Conservation (phyloP, 2,113 vertebrate genomes). For the Pteropus alecto region DNA sequence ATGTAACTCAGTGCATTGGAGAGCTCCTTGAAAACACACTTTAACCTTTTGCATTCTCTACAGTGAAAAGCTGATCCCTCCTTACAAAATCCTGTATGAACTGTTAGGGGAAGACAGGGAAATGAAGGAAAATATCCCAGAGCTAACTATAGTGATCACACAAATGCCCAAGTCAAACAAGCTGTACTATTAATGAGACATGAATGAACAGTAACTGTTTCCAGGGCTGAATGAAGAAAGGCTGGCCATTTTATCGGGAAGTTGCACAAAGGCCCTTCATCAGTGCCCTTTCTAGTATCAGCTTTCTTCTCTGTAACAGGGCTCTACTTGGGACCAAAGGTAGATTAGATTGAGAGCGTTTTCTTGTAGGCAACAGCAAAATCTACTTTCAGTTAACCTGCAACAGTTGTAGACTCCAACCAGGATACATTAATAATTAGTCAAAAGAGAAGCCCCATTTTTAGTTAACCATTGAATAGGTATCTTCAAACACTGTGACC, state of each 20-base stretch:
- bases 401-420: neutral
- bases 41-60: neutral
- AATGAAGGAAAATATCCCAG: neutral
- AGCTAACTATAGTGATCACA: neutral
- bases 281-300: neutral
- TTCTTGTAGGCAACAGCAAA: neutral
- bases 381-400: slow-evolving; percentile 18
- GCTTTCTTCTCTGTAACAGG: neutral
- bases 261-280: neutral
- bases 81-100: neutral
- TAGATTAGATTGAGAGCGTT: neutral
- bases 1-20: neutral
- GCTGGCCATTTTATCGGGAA: neutral
- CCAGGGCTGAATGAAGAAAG: neutral
- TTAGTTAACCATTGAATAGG: slow-evolving; percentile 32
- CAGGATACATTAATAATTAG: slow-evolving; percentile 36
- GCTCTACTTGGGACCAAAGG: neutral
- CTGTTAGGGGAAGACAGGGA: neutral
- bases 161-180: neutral
- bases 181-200: neutral
- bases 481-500: slow-evolving; percentile 23
- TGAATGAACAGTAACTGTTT: neutral
- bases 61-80: neutral
- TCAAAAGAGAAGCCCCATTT: slow-evolving; percentile 56
- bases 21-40: neutral